phyloP scores from a whole-genome alignment of 1,140 invertebrate genomes.

The Theocolax elegans region DNA sequence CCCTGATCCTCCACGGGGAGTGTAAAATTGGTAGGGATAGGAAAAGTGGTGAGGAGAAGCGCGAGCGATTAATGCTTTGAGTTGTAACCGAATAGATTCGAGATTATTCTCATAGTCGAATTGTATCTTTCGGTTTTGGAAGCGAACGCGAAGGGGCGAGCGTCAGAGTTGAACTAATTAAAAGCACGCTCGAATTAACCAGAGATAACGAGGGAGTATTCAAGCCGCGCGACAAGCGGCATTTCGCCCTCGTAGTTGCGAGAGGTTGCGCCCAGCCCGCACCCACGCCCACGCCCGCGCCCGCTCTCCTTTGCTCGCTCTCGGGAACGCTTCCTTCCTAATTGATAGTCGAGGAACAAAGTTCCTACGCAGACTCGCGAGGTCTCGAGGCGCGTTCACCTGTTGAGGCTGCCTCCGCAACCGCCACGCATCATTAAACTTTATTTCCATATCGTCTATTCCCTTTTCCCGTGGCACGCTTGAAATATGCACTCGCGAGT shows the following conservation, averaged over 20 bases:
- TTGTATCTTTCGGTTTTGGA: too few relatives aligned
- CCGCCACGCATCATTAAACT: conserved; percentile 23
- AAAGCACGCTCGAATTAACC: conserved; percentile 55
- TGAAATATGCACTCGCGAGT: too few relatives aligned
- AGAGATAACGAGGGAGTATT: conserved; percentile 49
- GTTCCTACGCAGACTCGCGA: conserved; percentile 34
- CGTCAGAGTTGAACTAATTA: conserved; percentile 42
- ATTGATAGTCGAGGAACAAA: conserved; percentile 45
- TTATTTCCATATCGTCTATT: conserved; percentile 2
- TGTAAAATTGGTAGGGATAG: too few relatives aligned
- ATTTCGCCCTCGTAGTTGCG: conserved; percentile 20
- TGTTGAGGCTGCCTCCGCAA: conserved; percentile 35
- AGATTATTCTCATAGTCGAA: too few relatives aligned
- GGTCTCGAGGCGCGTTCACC: conserved; percentile 34
- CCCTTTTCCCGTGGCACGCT: background rate
- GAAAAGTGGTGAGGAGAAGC: too few relatives aligned
- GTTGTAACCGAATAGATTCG: conserved; percentile 30
- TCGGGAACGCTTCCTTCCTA: conserved; percentile 37
- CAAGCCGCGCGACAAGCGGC: conserved; percentile 39
- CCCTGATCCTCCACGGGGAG: background rate
- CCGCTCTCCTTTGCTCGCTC: conserved; percentile 39
- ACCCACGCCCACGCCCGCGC: too few relatives aligned
- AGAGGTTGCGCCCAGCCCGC: conserved; percentile 44
- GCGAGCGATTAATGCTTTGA: too few relatives aligned
- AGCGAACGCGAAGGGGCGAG: too few relatives aligned